Evolutionary conservation across 2,888 invertebrate genomes (phyloP).

Genomic region (Lydus trimaculatus): DNA sequence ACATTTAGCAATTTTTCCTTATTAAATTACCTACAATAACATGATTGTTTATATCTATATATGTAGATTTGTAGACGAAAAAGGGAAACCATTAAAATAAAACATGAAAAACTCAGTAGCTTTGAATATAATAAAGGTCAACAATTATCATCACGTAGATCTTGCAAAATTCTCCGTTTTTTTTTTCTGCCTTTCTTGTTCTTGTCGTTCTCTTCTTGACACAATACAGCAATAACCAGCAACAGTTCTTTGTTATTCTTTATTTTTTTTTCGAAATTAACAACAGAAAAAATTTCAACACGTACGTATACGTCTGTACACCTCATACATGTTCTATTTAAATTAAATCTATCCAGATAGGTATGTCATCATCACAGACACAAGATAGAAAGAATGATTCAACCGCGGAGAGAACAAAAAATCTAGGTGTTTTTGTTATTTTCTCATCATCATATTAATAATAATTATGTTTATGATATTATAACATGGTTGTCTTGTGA

Average conservation of each 20-base stretch:
- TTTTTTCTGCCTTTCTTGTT: background rate
- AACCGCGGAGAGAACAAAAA: background rate
- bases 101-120: background rate
- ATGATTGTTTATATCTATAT: background rate
- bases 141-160: conserved; percentile 3
- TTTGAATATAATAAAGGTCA: background rate
- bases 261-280: background rate
- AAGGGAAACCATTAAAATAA: background rate
- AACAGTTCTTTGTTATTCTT: background rate
- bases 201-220: background rate
- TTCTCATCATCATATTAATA: background rate
- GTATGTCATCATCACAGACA: background rate
- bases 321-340: too few species aligned
- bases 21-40: background rate
- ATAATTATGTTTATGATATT: background rate
- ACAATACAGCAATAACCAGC: background rate
- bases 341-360: background rate
- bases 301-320: background rate
- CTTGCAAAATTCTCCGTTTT: background rate
- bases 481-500: background rate
- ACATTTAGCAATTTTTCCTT: background rate
- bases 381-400: background rate
- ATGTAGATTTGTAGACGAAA: background rate
- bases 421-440: background rate
- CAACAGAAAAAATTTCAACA: background rate